Conservation (phyloP, 2,113 vertebrate genomes). For the Holacanthus passer region DNA sequence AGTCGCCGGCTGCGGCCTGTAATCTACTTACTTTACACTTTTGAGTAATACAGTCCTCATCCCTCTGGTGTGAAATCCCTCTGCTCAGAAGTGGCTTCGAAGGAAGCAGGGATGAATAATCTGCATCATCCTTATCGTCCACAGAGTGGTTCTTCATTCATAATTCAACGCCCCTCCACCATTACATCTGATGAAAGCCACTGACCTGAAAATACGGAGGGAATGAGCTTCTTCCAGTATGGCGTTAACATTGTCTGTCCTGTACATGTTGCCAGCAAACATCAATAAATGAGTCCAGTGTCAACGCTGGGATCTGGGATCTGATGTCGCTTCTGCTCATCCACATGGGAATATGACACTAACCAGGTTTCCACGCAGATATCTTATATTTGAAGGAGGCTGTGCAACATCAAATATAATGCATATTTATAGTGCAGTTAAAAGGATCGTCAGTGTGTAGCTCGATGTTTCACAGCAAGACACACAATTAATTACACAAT, state of each 20-base stretch:
- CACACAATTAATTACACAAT: neutral
- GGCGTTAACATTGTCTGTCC: slow-evolving; percentile 56
- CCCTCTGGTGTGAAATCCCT: slow-evolving; percentile 68
- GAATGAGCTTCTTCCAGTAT: slow-evolving; percentile 65
- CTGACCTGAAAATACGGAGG: slow-evolving; percentile 79
- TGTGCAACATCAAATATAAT: neutral
- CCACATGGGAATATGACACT: slow-evolving; percentile 39
- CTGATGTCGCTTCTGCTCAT: slow-evolving; percentile 44
- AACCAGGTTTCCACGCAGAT: slow-evolving; percentile 24
- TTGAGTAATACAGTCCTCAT: slow-evolving; percentile 55
- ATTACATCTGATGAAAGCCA: slow-evolving; percentile 81
- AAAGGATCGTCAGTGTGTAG: neutral
- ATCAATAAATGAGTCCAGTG: slow-evolving; percentile 57
- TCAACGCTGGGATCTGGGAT: slow-evolving; percentile 35
- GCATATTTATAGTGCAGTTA: neutral
- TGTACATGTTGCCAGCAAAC: slow-evolving; percentile 58
- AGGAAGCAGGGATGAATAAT: slow-evolving; percentile 78
- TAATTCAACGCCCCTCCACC: slow-evolving; percentile 73
- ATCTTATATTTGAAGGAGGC: slow-evolving; percentile 5
- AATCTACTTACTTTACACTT: slow-evolving; percentile 70
- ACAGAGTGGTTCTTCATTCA: slow-evolving; percentile 81
- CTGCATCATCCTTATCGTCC: slow-evolving; percentile 74
- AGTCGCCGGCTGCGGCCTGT: slow-evolving; percentile 41
- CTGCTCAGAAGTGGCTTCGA: slow-evolving; percentile 49
- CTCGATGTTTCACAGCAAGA: neutral